Evolutionary conservation across 2,797 vertebrate genomes (phyloP), one percentile per base, ranked within the genome.

Genomic region (Fringilla coelebs): DNA sequence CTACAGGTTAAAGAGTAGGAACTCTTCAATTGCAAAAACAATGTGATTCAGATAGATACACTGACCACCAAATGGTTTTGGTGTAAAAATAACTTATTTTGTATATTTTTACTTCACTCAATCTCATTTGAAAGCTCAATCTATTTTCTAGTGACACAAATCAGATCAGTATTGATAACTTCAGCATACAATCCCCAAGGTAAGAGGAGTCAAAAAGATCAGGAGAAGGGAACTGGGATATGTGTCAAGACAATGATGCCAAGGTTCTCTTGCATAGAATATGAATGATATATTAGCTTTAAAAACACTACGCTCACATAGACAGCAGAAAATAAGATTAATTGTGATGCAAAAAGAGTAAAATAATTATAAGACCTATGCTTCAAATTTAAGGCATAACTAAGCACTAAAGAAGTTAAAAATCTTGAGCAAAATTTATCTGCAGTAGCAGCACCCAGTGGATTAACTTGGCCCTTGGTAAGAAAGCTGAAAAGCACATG

Each of bases 401-500:
- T 77, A 90, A 38, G n/a, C 38, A 74, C 17, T 62, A 90, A 96
- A 89, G 71, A 52, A 66, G 68, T 63, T 68, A 41, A 88, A 94
- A 70, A 72, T 45, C 49, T 89, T 67, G 18, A 78, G 34, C 25
- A 83, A 79, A 90, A 90, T 80, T 85, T 20, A 66, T 58, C 54
- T 68, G 34, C 26, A 28, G 10, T 82, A 94, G 62, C 73, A 75
- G 36, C n/a, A 78, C 46, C 45, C 3, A 29, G 20, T 81, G 19
- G 40, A 93, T 83, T 68, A 67, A 87, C 77, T 79, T 93, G 74
- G 36, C 34, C 36, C 63, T 83, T 36, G 49, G 51, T 86, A 91
- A 89, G 78, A 75, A 88, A 95, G 85, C 66, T 74, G 61, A 68
- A 96, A 96, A 80, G 77, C 32, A 89, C 84, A 87, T 85, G 19